Evolutionary conservation across 2,113 vertebrate genomes (phyloP).

Genomic region (Ammodramus savannarum): DNA sequence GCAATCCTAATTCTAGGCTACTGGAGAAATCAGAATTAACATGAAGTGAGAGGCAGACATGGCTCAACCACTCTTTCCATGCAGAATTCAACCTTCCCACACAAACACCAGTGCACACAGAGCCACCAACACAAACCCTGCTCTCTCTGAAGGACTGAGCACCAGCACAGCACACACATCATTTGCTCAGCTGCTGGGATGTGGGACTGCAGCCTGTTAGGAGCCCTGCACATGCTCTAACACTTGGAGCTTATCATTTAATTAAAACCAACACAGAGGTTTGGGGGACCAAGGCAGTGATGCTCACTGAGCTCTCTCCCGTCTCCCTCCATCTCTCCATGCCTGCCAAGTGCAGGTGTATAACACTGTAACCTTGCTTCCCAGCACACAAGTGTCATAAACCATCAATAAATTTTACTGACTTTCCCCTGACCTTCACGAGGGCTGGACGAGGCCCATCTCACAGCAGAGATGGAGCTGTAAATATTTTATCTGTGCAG

Average conservation of each 20-base stretch:
- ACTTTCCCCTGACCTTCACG: conserved; percentile 67
- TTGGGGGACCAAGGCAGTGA: neutral
- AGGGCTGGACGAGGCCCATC: conserved; percentile 56
- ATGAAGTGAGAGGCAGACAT: neutral
- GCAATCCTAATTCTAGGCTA: neutral
- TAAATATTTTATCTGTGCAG: conserved; percentile 74
- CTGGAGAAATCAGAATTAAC: neutral
- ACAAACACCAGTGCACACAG: neutral
- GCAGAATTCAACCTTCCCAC: neutral
- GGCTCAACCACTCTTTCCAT: neutral
- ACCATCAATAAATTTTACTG: conserved; percentile 66
- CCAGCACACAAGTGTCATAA: conserved; percentile 14
- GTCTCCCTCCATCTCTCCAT: neutral
- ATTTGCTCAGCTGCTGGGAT: neutral
- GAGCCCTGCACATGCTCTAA: neutral
- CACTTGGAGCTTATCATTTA: conserved; percentile 22
- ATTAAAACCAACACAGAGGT: conserved; percentile 13
- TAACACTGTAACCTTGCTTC: conserved; percentile 6
- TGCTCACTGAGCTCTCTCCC: neutral
- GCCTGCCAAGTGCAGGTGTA: neutral
- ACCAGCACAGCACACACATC: neutral
- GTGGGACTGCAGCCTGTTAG: neutral
- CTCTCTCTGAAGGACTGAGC: neutral
- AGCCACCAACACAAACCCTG: neutral
- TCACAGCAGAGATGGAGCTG: conserved; percentile 57